phyloP scores from a whole-genome alignment of 2,113 vertebrate species.

The Hymenochirus boettgeri region DNA sequence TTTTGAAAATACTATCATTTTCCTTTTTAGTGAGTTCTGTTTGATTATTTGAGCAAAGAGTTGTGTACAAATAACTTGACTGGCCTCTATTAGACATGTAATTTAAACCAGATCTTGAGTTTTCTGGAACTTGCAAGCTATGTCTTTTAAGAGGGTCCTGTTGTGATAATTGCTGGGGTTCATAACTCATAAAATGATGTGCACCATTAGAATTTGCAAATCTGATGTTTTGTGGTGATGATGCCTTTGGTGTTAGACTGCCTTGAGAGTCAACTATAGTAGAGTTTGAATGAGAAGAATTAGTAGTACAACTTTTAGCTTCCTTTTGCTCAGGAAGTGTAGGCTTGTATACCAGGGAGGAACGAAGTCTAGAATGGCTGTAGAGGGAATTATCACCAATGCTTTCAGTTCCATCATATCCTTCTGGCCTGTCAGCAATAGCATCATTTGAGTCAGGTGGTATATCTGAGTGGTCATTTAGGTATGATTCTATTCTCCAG shows the following conservation, averaged over 20 bases:
- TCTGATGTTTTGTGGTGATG: conserved; percentile 48
- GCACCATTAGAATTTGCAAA: conserved; percentile 30
- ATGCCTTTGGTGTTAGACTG: conserved; percentile 56
- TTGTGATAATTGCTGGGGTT: conserved; percentile 28
- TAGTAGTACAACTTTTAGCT: conserved; percentile 67
- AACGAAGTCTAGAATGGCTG: conserved; percentile 72
- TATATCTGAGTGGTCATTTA: conserved; percentile 73
- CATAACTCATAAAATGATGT: conserved; percentile 40
- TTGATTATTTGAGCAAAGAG: conserved; percentile 56
- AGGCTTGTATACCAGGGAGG: conserved; percentile 78
- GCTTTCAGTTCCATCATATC: conserved; percentile 58
- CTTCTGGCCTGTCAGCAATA: conserved; percentile 64
- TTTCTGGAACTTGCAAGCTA: conserved; percentile 59
- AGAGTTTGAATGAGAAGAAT: conserved; percentile 66
- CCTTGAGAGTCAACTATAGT: conserved; percentile 68
- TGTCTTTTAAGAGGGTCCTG: conserved; percentile 54
- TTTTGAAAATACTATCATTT: conserved; percentile 71
- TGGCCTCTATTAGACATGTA: conserved; percentile 52
- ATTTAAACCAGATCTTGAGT: conserved; percentile 45
- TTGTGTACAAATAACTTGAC: conserved; percentile 60
- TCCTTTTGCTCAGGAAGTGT: conserved; percentile 80
- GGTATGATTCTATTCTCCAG: conserved; percentile 86
- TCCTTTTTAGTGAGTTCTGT: conserved; percentile 58
- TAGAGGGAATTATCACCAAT: conserved; percentile 62
- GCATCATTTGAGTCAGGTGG: conserved; percentile 59